phyloP scores from a whole-genome alignment of 2,888 invertebrate species.

The Calameuta filiformis region DNA sequence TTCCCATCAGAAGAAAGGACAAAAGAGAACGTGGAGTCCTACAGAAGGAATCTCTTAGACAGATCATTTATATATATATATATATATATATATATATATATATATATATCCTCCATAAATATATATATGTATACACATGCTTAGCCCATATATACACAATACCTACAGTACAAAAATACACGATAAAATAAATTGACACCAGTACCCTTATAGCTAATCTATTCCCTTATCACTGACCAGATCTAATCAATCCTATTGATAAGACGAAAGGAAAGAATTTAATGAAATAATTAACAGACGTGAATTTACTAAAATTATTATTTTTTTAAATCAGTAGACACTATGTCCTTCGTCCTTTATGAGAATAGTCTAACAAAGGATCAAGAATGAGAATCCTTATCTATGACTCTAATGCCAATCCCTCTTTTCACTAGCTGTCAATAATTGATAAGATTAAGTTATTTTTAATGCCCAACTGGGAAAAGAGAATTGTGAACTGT shows the following conservation, averaged over 20 bases:
- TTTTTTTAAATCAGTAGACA: background rate
- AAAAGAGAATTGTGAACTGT: background rate
- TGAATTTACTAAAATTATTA: background rate
- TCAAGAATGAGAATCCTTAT: background rate
- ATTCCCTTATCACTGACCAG: background rate
- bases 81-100: too few relatives aligned
- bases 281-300: background rate
- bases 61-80: background rate
- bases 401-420: background rate
- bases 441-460: background rate
- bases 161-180: background rate
- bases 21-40: background rate
- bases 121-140: background rate
- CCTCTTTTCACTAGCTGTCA: background rate
- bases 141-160: background rate
- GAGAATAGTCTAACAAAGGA: background rate
- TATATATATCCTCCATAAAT: background rate
- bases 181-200: background rate
- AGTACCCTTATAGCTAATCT: background rate
- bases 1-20: background rate
- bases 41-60: background rate
- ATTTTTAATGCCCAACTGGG: background rate
- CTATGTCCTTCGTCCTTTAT: background rate
- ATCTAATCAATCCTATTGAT: background rate
- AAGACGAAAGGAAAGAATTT: background rate